These are phyloP conservation scores for Xiphorhynchus erythropygius DNA, from an alignment of 2,797 vertebrate species.

Conservation along the genomic window DNA sequence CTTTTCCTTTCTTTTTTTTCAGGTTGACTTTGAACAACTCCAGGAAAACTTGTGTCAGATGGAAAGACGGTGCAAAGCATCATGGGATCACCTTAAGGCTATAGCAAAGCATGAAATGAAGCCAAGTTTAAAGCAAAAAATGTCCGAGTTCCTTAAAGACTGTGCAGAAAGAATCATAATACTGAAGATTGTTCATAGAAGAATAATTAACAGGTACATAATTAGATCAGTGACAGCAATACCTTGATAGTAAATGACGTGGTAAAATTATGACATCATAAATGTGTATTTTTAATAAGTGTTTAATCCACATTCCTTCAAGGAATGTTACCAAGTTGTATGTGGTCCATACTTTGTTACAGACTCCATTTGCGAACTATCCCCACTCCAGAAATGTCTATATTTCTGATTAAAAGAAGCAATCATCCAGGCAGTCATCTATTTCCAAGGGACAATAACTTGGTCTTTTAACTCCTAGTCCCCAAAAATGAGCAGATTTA, in stretches of 20 bases:
- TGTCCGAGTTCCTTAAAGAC: slow-evolving; percentile 96
- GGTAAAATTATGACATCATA: background rate
- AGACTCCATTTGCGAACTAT: background rate
- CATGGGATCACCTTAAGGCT: slow-evolving; percentile 97
- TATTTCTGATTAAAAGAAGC: background rate
- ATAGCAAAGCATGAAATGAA: slow-evolving; percentile 98
- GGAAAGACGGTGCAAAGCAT: slow-evolving; percentile 95
- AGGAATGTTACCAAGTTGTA: background rate
- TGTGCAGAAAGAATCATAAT: slow-evolving; percentile 97
- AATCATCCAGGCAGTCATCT: background rate
- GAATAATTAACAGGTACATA: slow-evolving; percentile 93
- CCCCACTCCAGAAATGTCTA: background rate
- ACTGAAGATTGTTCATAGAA: slow-evolving; percentile 92
- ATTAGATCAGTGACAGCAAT: background rate
- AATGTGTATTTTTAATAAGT: background rate
- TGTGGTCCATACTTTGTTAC: background rate
- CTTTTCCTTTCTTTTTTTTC: slow-evolving; percentile 44
- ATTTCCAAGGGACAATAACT: background rate
- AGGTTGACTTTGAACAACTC: slow-evolving; percentile 98
- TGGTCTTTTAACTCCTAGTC: background rate
- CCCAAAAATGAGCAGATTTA: background rate
- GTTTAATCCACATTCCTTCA: background rate
- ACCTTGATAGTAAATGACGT: background rate
- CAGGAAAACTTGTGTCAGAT: slow-evolving; percentile 95
- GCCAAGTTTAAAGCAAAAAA: slow-evolving; percentile 90